Conservation (phyloP, 2,113 vertebrate species). For the Atractosteus spatula region DNA sequence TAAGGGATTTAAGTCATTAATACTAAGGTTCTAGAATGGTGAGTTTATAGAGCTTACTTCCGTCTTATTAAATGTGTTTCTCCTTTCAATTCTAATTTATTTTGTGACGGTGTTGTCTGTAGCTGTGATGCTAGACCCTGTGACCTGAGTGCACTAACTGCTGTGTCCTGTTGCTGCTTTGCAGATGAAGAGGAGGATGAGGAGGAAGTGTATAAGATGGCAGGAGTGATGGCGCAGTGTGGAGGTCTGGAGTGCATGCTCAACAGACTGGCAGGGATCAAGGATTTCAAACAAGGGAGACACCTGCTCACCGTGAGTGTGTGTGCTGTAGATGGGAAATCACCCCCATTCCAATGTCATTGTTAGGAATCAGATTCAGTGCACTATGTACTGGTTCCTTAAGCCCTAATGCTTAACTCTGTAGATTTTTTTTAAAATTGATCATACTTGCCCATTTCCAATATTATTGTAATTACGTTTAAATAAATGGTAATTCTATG, state of each 20-base stretch:
- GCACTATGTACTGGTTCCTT: no score
- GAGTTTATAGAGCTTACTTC: not conserved
- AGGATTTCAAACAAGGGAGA: conserved; percentile 95
- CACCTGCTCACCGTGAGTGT: conserved; percentile 89
- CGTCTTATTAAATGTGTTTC: not conserved
- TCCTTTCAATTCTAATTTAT: not conserved
- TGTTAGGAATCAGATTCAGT: no score
- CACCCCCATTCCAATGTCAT: no score
- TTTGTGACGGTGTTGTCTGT: no score
- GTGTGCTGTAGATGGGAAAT: no score
- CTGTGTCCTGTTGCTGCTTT: conserved; percentile 24
- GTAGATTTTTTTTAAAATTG: no score
- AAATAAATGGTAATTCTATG: no score
- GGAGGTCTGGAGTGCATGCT: conserved; percentile 96
- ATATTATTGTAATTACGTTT: no score
- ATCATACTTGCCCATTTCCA: no score
- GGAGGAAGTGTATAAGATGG: conserved; percentile 98
- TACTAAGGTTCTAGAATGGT: not conserved
- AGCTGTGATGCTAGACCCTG: no score
- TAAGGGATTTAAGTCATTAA: not conserved
- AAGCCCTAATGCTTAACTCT: no score
- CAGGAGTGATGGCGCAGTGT: conserved; percentile 95
- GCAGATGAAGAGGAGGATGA: conserved; percentile 97
- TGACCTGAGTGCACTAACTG: no score
- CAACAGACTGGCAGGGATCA: conserved; percentile 90